Evolutionary conservation across 2,888 invertebrate species (phyloP).

Genomic region (Campoletis raptor): DNA sequence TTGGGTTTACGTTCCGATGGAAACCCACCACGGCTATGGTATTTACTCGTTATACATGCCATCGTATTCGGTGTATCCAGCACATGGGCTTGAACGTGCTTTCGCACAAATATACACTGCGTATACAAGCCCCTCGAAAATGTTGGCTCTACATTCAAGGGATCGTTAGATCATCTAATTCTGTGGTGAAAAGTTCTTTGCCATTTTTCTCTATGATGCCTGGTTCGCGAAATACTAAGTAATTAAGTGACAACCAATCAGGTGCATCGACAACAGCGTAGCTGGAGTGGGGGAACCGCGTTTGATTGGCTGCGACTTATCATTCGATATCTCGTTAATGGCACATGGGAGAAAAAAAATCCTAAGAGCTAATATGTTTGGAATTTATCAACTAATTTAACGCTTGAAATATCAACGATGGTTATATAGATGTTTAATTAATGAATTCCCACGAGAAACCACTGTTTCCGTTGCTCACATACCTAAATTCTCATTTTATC

Average conservation of each 20-base stretch:
- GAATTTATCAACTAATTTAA: background rate
- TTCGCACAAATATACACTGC: slow-evolving; percentile 18
- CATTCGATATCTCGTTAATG: too few species aligned
- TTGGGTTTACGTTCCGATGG: slow-evolving; percentile 16
- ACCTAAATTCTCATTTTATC: background rate
- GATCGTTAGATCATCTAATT: background rate
- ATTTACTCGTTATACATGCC: slow-evolving; percentile 18
- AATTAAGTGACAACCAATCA: background rate
- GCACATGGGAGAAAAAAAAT: background rate
- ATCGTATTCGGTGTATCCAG: background rate
- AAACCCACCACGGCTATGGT: background rate
- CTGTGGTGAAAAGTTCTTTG: background rate
- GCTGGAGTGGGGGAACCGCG: background rate
- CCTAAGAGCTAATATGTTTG: background rate
- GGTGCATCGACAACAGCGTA: background rate
- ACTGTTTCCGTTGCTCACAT: background rate
- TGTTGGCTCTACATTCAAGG: background rate
- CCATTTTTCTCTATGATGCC: background rate
- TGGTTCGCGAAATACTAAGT: background rate
- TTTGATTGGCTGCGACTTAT: background rate
- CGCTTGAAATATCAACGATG: background rate
- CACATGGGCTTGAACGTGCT: slow-evolving; percentile 7
- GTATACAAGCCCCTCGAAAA: background rate
- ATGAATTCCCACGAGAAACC: background rate
- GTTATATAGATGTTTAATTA: background rate